These are phyloP conservation scores for Lerema accius DNA, from an alignment of 1,140 invertebrate genomes.

Conservation along the genomic window DNA sequence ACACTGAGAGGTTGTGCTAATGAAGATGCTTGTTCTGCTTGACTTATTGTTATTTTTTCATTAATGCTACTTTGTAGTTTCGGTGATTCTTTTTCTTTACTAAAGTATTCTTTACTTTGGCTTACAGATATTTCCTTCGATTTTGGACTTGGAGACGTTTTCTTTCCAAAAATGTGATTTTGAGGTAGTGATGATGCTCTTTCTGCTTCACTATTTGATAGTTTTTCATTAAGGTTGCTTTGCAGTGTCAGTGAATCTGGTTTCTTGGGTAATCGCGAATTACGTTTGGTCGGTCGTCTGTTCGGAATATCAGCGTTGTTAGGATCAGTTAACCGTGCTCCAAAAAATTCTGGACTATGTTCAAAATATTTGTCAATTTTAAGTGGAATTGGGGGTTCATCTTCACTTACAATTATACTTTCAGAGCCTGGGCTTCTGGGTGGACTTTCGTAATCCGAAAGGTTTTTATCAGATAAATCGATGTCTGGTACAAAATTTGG, in stretches of 20 bases:
- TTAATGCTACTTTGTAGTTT: slow-evolving; percentile 65
- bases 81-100: slow-evolving; percentile 52
- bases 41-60: slow-evolving; percentile 55
- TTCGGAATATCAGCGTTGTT: slow-evolving; percentile 72
- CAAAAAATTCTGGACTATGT: slow-evolving; percentile 82
- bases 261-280: slow-evolving; percentile 67
- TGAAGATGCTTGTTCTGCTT: slow-evolving; percentile 70
- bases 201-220: slow-evolving; percentile 57
- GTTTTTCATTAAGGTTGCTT: slow-evolving; percentile 61
- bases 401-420: slow-evolving; percentile 78
- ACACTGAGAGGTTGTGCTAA: slow-evolving; percentile 72
- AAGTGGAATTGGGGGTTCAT: slow-evolving; percentile 78
- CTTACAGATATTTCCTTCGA: slow-evolving; percentile 33
- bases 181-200: slow-evolving; percentile 75
- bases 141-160: slow-evolving; percentile 47
- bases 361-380: slow-evolving; percentile 83
- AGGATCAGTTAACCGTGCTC: slow-evolving; percentile 73
- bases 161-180: slow-evolving; percentile 63
- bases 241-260: slow-evolving; percentile 73
- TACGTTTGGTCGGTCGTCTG: slow-evolving; percentile 63
- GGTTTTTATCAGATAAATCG: slow-evolving; percentile 74
- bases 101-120: slow-evolving; percentile 20
- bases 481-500: slow-evolving; percentile 78
- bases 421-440: slow-evolving; percentile 69
- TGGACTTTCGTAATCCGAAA: slow-evolving; percentile 73